phyloP scores from a whole-genome alignment of 2,888 invertebrate species.

The Pseudolycoriella hygida region DNA sequence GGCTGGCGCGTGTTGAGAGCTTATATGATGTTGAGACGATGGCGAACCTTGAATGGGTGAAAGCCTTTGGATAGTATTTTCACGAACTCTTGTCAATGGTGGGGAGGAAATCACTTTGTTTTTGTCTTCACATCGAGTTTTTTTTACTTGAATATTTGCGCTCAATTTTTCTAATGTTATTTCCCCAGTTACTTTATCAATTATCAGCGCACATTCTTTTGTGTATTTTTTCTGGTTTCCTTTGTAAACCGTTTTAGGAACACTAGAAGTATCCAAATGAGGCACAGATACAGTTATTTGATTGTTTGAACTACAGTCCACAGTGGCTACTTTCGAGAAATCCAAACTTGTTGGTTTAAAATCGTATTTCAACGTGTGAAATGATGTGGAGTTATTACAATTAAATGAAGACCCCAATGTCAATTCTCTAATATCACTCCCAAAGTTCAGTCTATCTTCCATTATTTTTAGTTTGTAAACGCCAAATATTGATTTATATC shows the following conservation, averaged over 20 bases:
- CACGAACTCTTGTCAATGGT: slow-evolving; percentile 35
- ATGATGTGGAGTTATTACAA: slow-evolving; percentile 45
- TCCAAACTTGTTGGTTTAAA: slow-evolving; percentile 98
- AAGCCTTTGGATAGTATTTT: slow-evolving; percentile 33
- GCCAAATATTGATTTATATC: too few species aligned
- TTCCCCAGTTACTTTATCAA: slow-evolving; percentile 82
- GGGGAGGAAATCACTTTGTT: slow-evolving; percentile 12
- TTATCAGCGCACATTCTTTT: slow-evolving; percentile 86
- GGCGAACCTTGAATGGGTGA: slow-evolving; percentile 42
- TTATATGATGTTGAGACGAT: slow-evolving; percentile 24
- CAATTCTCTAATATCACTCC: slow-evolving; percentile 67
- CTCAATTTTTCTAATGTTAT: slow-evolving; percentile 83
- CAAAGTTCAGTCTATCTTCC: slow-evolving; percentile 66
- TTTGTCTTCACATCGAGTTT: slow-evolving; percentile 33
- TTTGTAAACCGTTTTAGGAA: slow-evolving; percentile 83
- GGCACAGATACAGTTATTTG: slow-evolving; percentile 88
- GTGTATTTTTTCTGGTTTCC: slow-evolving; percentile 77
- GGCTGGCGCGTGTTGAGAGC: slow-evolving; percentile 28
- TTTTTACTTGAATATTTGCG: slow-evolving; percentile 83
- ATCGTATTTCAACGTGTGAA: slow-evolving; percentile 90
- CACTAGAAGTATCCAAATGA: slow-evolving; percentile 80
- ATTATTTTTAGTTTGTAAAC: too few species aligned
- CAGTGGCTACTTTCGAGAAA: slow-evolving; percentile 72
- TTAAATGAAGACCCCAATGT: slow-evolving; percentile 83
- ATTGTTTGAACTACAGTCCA: slow-evolving; percentile 78